Evolutionary conservation across 2,888 invertebrate genomes (phyloP), one percentile per base, ranked within the genome.

Genomic region (Cyrtodaria siliqua): DNA sequence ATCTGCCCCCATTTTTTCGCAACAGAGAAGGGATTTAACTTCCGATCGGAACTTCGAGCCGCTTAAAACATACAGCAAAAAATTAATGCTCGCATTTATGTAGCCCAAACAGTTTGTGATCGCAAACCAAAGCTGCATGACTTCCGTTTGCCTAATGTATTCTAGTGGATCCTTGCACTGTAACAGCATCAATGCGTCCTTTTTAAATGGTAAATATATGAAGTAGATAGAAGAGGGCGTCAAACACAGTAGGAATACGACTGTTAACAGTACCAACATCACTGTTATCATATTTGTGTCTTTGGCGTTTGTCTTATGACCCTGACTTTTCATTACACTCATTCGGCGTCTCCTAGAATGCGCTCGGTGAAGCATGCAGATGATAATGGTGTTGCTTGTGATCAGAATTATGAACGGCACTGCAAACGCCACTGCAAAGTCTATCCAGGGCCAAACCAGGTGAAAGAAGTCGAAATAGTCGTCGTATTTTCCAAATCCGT

Each of bases 41-140:
- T 87, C 86, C 2, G 72, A 59, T 29, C 89, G 69, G 68, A 89
- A 89, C 27, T 76, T 78, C 18, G 85, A 72, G 0, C 88, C 89
- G 26, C 85, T 86, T 23, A 86, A 59, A 33, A 85, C 83, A 68
- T 89, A 89, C 20, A 87, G 53, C 16, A 87, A 44, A 64, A 88
- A 88, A 66, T 87, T 87, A 26, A 80, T 66, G 23, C 84, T 77
- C 59, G 86, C 83, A 60, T 86, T 87, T 16, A 85, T 72, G 67
- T 87, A 88, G 69, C 81, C 74, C 0, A 87, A 56, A 29, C 84
- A 63, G 56, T 83, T 85, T 8, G 78, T 78, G 1, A 84, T 57
- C 0, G 86, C 83, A 69, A 81, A 78, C 9, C 56, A 52, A 1
- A 89, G 50, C 24, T 57, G 33, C 23, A 49, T 64, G 20, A 53